These are phyloP conservation scores for Holacanthus passer DNA, from an alignment of 2,113 vertebrate species.

Conservation along the genomic window DNA sequence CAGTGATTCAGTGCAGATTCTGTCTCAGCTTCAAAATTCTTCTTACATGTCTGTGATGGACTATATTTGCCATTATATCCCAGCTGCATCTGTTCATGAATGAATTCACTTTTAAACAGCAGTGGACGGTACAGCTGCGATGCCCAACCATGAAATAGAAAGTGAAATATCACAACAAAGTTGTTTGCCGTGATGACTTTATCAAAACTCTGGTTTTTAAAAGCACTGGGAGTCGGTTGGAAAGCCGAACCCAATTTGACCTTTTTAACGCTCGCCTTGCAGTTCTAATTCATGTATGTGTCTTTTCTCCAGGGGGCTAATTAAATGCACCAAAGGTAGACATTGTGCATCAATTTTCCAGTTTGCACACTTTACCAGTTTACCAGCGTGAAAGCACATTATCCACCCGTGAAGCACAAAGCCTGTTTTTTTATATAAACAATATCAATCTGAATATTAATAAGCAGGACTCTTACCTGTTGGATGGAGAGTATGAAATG, in stretches of 20 bases:
- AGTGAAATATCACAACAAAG: neutral
- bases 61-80: neutral
- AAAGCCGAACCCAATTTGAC: neutral
- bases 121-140: too few relatives aligned
- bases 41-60: neutral
- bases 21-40: too few relatives aligned
- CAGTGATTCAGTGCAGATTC: neutral
- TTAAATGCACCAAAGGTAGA: neutral
- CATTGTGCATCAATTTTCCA: neutral
- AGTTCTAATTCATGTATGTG: neutral
- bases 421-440: constrained; percentile 16
- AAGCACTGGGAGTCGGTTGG: neutral
- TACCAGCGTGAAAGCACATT: constrained; percentile 16
- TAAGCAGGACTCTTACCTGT: neutral
- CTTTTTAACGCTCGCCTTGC: neutral
- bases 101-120: too few relatives aligned
- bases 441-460: constrained; percentile 30
- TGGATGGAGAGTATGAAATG: neutral
- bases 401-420: constrained; percentile 25
- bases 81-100: too few relatives aligned
- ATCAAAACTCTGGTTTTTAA: neutral
- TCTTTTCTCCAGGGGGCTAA: constrained; percentile 3
- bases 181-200: neutral
- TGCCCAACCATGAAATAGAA: neutral
- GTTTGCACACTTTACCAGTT: neutral